phyloP scores from a whole-genome alignment of 2,113 vertebrate genomes.

The Entomyzon cyanotis region DNA sequence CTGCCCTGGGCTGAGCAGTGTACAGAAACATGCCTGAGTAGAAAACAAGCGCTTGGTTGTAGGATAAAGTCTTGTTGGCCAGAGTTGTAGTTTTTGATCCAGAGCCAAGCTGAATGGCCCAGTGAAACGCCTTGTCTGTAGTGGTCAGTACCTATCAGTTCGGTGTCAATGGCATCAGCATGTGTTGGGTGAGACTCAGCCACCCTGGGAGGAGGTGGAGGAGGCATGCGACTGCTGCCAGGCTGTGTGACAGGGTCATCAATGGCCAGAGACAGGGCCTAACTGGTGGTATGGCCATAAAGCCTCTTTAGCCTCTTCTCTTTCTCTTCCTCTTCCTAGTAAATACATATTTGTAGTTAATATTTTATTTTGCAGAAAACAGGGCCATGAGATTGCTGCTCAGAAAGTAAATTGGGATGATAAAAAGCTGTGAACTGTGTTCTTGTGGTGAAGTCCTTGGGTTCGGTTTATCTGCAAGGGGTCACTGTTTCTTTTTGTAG shows the following conservation, averaged over 20 bases:
- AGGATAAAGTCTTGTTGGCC: neutral
- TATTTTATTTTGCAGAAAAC: neutral
- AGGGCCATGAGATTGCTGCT: neutral
- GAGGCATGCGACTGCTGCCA: neutral
- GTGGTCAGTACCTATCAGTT: fast-evolving
- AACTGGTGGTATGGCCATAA: neutral
- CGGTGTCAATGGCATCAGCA: fast-evolving
- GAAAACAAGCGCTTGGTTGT: fast-evolving
- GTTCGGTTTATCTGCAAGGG: neutral
- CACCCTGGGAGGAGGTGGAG: neutral
- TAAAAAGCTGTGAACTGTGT: neutral
- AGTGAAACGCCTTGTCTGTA: neutral
- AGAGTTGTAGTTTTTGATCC: neutral
- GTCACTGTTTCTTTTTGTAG: neutral
- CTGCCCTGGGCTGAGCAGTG: neutral
- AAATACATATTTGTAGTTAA: neutral
- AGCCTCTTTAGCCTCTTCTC: neutral
- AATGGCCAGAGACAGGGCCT: neutral
- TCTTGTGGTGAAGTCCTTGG: neutral
- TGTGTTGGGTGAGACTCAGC: fast-evolving
- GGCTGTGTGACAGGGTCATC: neutral
- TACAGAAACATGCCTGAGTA: neutral
- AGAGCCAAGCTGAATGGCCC: neutral
- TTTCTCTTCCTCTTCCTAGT: neutral
- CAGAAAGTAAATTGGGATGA: neutral